Conservation (phyloP, 2,113 vertebrate species). For the Seriola rivoliana region DNA sequence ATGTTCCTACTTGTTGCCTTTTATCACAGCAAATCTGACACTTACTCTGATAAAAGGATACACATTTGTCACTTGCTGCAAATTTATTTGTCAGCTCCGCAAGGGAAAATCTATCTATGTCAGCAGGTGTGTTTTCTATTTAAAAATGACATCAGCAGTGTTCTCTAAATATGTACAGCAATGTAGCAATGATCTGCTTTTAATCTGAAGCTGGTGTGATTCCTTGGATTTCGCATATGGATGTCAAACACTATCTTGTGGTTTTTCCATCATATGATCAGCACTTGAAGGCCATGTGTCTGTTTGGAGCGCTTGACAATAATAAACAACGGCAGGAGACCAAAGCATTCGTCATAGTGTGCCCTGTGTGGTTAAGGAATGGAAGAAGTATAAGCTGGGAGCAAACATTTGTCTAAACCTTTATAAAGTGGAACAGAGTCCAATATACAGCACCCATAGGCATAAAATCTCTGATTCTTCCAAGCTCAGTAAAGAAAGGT, state of each 20-base stretch:
- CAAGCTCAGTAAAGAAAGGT: slow-evolving; percentile 14
- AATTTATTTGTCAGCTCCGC: slow-evolving; percentile 37
- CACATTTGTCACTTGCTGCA: slow-evolving; percentile 41
- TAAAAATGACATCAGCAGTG: not conserved
- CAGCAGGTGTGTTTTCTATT: slow-evolving; percentile 35
- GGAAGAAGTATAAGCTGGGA: not conserved
- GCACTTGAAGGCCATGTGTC: slow-evolving; percentile 13
- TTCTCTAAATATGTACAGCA: not conserved
- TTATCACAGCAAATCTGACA: slow-evolving; percentile 61
- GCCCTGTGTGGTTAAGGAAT: slow-evolving; percentile 8
- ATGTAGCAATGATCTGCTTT: not conserved
- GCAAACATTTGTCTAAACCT: slow-evolving; percentile 43
- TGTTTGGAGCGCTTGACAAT: slow-evolving; percentile 1
- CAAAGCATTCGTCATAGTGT: slow-evolving; percentile 5
- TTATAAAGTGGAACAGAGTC: slow-evolving; percentile 23
- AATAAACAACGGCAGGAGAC: slow-evolving; percentile 9
- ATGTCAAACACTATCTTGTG: not conserved
- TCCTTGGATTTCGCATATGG: not conserved
- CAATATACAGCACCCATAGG: slow-evolving; percentile 14
- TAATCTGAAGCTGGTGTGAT: not conserved
- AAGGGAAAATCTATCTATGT: slow-evolving; percentile 25
- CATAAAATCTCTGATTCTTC: slow-evolving; percentile 34
- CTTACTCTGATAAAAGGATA: slow-evolving; percentile 47
- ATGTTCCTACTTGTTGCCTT: slow-evolving; percentile 54
- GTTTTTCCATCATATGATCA: slow-evolving; percentile 15